These are phyloP conservation scores for Steatocranus sp. DNA, from an alignment of 2,797 vertebrate genomes.

Conservation along the genomic window DNA sequence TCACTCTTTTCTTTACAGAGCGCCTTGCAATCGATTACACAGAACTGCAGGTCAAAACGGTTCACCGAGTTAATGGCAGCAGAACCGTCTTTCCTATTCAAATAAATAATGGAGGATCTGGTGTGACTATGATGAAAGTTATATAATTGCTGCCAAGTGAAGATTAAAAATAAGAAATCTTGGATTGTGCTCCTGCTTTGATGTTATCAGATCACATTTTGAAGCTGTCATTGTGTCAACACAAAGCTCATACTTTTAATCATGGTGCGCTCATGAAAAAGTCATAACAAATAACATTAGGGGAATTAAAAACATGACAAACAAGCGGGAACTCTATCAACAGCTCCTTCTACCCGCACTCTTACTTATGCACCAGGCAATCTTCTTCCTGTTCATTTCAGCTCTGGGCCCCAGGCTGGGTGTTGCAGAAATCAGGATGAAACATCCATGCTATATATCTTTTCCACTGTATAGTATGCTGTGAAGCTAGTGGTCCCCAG, in stretches of 20 bases:
- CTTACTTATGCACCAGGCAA: background rate
- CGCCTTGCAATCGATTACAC: constrained; percentile 12
- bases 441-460: constrained; percentile 16
- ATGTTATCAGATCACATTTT: background rate
- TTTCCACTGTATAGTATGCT: constrained; percentile 16
- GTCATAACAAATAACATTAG: background rate
- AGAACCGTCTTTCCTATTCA: background rate
- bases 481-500: constrained; percentile 31
- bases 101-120: constrained; percentile 10
- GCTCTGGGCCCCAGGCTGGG: background rate
- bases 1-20: background rate
- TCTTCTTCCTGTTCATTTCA: background rate
- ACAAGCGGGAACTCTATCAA: background rate
- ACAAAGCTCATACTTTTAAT: background rate
- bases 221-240: background rate
- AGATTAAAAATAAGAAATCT: background rate
- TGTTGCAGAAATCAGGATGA: constrained; percentile 16
- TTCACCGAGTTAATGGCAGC: constrained; percentile 22
- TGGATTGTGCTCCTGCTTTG: background rate
- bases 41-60: constrained; percentile 4
- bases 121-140: background rate
- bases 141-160: background rate
- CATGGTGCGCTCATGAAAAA: background rate
- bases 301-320: background rate
- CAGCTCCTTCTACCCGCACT: background rate